These are phyloP conservation scores for Ambastaia sidthimunki DNA, from an alignment of 2,797 vertebrate species.

Conservation along the genomic window DNA sequence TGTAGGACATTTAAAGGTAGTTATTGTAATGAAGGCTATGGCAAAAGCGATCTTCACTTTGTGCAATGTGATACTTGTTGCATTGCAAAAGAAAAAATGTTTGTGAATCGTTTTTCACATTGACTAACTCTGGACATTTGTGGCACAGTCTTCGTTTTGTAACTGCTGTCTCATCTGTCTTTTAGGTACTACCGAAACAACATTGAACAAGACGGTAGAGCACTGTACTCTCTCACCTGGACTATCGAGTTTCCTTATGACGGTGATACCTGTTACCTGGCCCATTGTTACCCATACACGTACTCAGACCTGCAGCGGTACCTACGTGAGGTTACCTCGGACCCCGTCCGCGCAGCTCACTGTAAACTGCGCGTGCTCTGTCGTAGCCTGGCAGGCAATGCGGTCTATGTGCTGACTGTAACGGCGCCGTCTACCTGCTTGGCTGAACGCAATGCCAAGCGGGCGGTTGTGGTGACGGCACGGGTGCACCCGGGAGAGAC, in stretches of 20 bases:
- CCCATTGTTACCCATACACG: slow-evolving; percentile 94
- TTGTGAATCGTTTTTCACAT: background rate
- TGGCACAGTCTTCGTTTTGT: background rate
- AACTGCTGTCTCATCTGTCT: background rate
- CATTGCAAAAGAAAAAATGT: background rate
- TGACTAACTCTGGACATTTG: background rate
- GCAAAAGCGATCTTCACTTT: background rate
- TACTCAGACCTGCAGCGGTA: slow-evolving; percentile 87
- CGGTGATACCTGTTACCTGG: slow-evolving; percentile 89
- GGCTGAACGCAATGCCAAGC: slow-evolving; percentile 71
- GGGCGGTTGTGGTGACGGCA: slow-evolving; percentile 86
- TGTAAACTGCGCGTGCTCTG: slow-evolving; percentile 85
- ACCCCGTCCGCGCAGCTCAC: slow-evolving; percentile 74
- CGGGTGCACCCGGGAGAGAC: slow-evolving; percentile 91
- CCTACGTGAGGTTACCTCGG: slow-evolving; percentile 73
- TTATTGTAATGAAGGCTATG: no score
- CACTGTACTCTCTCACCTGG: slow-evolving; percentile 87
- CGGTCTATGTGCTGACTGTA: slow-evolving; percentile 85
- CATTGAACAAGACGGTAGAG: slow-evolving; percentile 56
- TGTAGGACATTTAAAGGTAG: no score
- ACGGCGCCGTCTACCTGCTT: slow-evolving; percentile 69
- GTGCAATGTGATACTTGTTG: background rate
- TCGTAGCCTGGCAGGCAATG: slow-evolving; percentile 88
- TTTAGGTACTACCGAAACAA: slow-evolving; percentile 77
- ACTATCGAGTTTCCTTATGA: slow-evolving; percentile 83